Evolutionary conservation across 2,888 invertebrate genomes (phyloP).

Genomic region (Machimus atricapillus): DNA sequence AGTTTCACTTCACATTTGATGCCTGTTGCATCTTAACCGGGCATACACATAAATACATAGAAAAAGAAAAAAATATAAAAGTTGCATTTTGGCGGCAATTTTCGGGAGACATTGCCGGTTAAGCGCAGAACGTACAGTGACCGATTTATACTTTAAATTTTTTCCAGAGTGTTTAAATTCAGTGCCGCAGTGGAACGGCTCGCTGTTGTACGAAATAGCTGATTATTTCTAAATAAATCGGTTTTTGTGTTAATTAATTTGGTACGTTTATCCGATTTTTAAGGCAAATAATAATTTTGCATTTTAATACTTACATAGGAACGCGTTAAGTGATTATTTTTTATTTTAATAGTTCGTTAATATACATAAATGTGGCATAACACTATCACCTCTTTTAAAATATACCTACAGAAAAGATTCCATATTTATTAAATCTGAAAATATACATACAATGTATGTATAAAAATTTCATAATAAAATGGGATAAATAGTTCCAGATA

Average conservation of each 20-base stretch:
- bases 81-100: constrained; percentile 28
- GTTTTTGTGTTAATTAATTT: neutral
- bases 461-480: neutral
- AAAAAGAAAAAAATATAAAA: neutral
- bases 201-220: neutral
- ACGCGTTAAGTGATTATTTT: neutral
- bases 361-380: neutral
- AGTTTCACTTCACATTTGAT: constrained; percentile 27
- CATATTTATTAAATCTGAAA: neutral
- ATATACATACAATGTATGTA: neutral
- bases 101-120: neutral
- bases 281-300: neutral
- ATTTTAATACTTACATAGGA: neutral
- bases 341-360: neutral
- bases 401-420: neutral
- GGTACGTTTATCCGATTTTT: neutral
- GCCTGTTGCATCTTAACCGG: constrained; percentile 34
- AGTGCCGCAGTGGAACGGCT: neutral
- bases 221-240: neutral
- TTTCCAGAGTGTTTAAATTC: neutral
- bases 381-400: neutral
- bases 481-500: neutral
- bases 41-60: neutral
- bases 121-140: neutral
- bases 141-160: neutral